Evolutionary conservation across 2,113 vertebrate species (phyloP).

Genomic region (Galbula dea): DNA sequence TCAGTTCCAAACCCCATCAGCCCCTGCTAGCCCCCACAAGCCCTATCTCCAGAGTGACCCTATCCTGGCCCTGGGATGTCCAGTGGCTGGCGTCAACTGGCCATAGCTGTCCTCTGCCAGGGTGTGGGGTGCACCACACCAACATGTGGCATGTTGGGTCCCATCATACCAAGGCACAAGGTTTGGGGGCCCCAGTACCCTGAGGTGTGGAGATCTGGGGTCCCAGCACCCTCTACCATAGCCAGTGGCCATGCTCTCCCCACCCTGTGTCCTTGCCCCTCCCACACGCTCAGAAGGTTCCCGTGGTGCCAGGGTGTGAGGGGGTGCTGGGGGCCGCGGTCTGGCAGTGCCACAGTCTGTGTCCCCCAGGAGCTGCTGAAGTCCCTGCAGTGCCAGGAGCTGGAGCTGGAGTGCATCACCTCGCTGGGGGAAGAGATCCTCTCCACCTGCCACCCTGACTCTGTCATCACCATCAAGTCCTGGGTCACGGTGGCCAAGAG

Average conservation of each 20-base stretch:
- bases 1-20: neutral
- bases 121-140: neutral
- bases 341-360: fast-evolving
- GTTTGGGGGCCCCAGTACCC: neutral
- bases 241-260: fast-evolving
- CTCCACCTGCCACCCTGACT: slow-evolving; percentile 80
- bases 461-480: slow-evolving; percentile 82
- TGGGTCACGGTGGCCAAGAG: slow-evolving; percentile 84
- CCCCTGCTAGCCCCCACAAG: neutral
- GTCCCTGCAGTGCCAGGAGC: slow-evolving; percentile 72
- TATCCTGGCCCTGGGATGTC: too few species aligned
- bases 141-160: fast-evolving
- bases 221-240: neutral
- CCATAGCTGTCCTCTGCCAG: neutral
- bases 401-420: slow-evolving; percentile 79
- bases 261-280: too few species aligned
- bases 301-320: fast-evolving
- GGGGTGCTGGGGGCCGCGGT: neutral
- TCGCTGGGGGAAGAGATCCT: slow-evolving; percentile 83
- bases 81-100: fast-evolving
- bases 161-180: fast-evolving
- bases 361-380: slow-evolving; percentile 73
- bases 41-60: neutral
- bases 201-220: neutral
- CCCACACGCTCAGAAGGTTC: too few species aligned